Evolutionary conservation across 2,113 vertebrate species (phyloP), one percentile per base, ranked within the genome.

Genomic region (Polyodon spathula): DNA sequence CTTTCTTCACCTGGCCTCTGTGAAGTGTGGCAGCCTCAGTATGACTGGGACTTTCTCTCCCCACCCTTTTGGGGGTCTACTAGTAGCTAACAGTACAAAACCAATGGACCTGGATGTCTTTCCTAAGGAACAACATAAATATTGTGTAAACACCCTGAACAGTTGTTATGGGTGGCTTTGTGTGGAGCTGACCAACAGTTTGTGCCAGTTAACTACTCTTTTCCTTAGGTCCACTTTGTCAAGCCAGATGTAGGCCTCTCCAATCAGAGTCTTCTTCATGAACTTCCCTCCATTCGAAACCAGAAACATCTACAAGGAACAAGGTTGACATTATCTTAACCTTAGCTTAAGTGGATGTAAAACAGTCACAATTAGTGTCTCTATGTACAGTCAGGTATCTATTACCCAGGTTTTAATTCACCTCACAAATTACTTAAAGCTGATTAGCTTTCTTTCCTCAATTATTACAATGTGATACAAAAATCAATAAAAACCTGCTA

Each of bases 141-240:
- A 3, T 27, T 27, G 27, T 27, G 27, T 27, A 27, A 2, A 27
- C 27, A 27, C 27, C 3, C 27, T 27, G 27, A 27, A 27, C 27
- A 27, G 27, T 27, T 27, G 27, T 86, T 77, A 88, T 6, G 82
- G 77, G 57, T 93, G 93, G 46, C 85, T 89, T 74, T 90, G 92
- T 66, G 88, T 84, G 60, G 93, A 86, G 74, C 91, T 97, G 84
- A 90, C 89, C 50, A 94, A 85, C 70, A 99, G 84, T 82, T 99
- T 98, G 89, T 99, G 94, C 96, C 96, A 99, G 86, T 94, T 98
- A 73, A 98, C 95, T 68, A 90, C 91, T 75, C 95, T 87, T 85
- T 99, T 99, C 73, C 95, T 92, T 85, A 97, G 94, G 86, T 99
- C 96, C 80, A 98, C 93, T 83, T 97, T 98, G 85, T 99, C 96